Conservation (phyloP, 1,140 invertebrate genomes). For the Homalodisca vitripennis region DNA sequence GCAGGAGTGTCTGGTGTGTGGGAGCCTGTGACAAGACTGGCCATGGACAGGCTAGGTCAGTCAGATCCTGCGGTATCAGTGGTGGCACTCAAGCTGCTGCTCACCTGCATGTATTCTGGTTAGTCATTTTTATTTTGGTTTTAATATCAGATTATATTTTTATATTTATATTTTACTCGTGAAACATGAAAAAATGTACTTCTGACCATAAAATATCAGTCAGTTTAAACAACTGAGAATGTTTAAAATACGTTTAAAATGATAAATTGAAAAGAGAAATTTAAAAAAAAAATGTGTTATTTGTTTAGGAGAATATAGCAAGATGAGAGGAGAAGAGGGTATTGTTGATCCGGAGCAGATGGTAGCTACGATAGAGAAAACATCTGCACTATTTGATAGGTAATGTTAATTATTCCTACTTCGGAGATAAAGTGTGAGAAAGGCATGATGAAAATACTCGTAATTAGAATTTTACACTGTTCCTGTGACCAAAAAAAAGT, state of each 20-base stretch:
- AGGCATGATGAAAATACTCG: too few relatives aligned
- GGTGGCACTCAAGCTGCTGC: constrained; percentile 68
- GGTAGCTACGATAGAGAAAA: constrained; percentile 77
- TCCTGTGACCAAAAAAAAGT: too few relatives aligned
- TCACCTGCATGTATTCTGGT: constrained; percentile 80
- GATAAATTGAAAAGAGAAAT: too few relatives aligned
- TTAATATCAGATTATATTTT: background rate
- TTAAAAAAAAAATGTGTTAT: constrained; percentile 31
- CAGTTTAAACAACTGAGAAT: too few relatives aligned
- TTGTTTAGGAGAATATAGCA: constrained; percentile 35
- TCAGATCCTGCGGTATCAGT: constrained; percentile 66
- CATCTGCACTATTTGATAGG: constrained; percentile 79
- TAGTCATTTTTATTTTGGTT: constrained; percentile 34
- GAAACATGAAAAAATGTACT: too few relatives aligned
- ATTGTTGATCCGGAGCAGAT: constrained; percentile 71
- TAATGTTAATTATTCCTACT: constrained; percentile 3
- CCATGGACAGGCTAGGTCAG: constrained; percentile 68
- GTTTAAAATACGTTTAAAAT: too few relatives aligned
- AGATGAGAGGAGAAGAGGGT: constrained; percentile 14
- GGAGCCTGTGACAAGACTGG: constrained; percentile 70
- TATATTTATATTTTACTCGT: background rate
- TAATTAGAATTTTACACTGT: too few relatives aligned
- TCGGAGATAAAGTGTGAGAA: too few relatives aligned
- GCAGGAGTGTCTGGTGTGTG: constrained; percentile 56
- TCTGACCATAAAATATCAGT: too few relatives aligned